Conservation (phyloP, 2,888 invertebrate species). For the Desoria tigrina region DNA sequence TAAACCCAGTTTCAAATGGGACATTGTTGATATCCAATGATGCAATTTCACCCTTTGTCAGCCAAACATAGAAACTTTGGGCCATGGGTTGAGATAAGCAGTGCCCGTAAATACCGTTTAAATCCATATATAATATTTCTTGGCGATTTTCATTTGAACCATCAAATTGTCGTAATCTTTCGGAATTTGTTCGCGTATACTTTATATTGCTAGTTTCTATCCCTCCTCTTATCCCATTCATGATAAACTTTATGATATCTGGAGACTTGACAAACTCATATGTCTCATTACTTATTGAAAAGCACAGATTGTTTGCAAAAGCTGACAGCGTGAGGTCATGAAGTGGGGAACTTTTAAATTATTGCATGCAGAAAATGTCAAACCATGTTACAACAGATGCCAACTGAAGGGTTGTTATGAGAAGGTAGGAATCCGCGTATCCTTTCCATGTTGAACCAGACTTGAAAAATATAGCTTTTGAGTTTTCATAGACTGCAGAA, state of each 20-base stretch:
- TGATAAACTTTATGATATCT: not conserved
- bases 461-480: too few relatives aligned
- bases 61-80: not conserved
- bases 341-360: too few relatives aligned
- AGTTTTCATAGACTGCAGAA: too few relatives aligned
- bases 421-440: too few relatives aligned
- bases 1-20: not conserved
- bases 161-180: not conserved
- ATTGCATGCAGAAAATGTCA: too few relatives aligned
- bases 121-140: not conserved
- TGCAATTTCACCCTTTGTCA: not conserved
- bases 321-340: too few relatives aligned
- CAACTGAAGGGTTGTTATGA: too few relatives aligned
- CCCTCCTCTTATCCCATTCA: not conserved
- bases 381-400: too few relatives aligned
- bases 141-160: not conserved
- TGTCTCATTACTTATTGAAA: too few relatives aligned
- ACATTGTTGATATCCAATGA: not conserved
- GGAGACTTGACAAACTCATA: too few relatives aligned
- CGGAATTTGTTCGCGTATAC: not conserved
- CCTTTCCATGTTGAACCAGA: too few relatives aligned
- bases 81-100: not conserved
- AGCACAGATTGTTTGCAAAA: too few relatives aligned
- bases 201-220: not conserved
- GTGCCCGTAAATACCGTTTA: not conserved